These are phyloP conservation scores for Malurus leucopterus DNA, from an alignment of 2,797 vertebrate species.

Conservation along the genomic window DNA sequence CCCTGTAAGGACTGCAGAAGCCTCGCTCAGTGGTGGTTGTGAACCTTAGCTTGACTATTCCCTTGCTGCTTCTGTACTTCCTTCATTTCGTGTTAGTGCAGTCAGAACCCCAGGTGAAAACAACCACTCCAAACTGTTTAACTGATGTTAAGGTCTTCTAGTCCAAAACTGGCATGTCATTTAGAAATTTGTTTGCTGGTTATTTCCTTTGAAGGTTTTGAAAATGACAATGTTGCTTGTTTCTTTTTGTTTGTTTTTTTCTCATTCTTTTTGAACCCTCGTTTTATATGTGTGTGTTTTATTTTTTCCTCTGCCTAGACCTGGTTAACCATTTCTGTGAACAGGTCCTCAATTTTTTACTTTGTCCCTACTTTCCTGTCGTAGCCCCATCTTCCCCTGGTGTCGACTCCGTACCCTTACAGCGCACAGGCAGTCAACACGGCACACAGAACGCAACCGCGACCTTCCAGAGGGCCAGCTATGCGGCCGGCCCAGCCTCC, in stretches of 20 bases:
- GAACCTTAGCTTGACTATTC: neutral
- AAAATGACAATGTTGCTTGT: slow-evolving; percentile 63
- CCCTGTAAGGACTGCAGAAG: neutral
- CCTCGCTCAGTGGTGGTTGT: neutral
- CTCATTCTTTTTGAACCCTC: slow-evolving; percentile 73
- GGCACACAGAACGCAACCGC: slow-evolving; percentile 83
- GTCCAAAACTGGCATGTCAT: neutral
- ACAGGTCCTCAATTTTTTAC: slow-evolving; percentile 95
- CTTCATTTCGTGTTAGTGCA: neutral
- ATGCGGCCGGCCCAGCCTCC: slow-evolving; percentile 86
- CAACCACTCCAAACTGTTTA: neutral
- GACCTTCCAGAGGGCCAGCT: slow-evolving; percentile 92
- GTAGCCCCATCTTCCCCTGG: slow-evolving; percentile 98
- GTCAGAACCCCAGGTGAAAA: neutral
- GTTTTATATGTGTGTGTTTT: slow-evolving; percentile 69
- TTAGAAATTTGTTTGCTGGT: neutral
- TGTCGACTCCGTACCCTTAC: slow-evolving; percentile 98
- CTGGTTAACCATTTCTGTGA: slow-evolving; percentile 90
- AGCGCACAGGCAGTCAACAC: slow-evolving; percentile 92
- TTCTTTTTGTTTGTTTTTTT: slow-evolving; percentile 53
- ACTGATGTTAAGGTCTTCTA: neutral
- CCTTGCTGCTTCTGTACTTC: neutral
- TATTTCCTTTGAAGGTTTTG: neutral
- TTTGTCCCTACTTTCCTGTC: slow-evolving; percentile 97
- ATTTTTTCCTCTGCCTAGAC: slow-evolving; percentile 79